Base-by-base conservation (phyloP, 2,888 invertebrate species). In the Polyommatus icarus region DNA sequence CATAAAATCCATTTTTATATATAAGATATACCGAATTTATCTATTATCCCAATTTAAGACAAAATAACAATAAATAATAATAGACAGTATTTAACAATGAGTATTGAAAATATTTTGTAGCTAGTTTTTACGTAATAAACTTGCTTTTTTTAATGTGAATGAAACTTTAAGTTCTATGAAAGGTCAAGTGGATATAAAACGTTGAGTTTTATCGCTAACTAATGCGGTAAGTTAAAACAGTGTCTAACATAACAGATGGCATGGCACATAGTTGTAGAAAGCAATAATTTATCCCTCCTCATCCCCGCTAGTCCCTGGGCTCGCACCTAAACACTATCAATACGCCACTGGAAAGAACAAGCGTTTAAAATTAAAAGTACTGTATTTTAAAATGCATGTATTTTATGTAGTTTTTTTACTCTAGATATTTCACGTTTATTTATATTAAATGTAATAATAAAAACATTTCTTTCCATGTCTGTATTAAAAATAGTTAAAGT, bases 231-330 rank as follows among this genome's bases (percentile, higher is more conserved):
- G 85, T 91, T 90, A 90, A 92, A 91, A 90, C 89, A 90, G 86
- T 87, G 86, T 87, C 85, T 90, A 88, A 86, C 86, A 89, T 89
- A 91, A 92, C 93, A 93, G 89, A 93, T 92, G 92, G 90, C 84
- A 87, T 88, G 90, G 90, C 90, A 90, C 90, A 90, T 91, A 92
- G 91, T 92, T 92, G 87, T 88, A 93, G 92, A 92, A 92, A 90
- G 92, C 91, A 87, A 93, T 93, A 93, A 92, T 83, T 94, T 91
- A 94, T 91, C 88, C 90, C 89, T 87, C 88, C 88, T 90, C 91
- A 91, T 91, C 92, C 92, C 89, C 90, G 92, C 92, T 93, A 93
- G 91, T 93, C 93, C 93, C 93, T 89, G 82, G 92, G 86, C 90
- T 89, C 90, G 29, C 15, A 67, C 67, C 29, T 67, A 86, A 86